Evolutionary conservation across 2,113 vertebrate species (phyloP).

Genomic region (Calidris pugnax): DNA sequence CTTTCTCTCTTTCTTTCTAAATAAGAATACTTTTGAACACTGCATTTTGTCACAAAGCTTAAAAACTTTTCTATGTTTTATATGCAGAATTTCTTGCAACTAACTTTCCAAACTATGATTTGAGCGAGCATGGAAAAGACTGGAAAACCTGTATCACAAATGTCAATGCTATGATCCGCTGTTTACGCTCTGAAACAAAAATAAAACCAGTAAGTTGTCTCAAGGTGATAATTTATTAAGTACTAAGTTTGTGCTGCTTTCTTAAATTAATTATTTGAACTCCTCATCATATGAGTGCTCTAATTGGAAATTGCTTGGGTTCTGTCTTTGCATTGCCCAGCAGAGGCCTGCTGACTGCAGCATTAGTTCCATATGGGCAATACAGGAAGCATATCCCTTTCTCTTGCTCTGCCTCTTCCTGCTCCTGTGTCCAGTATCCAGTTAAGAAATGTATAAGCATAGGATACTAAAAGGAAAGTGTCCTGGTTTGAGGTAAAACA

Average conservation of each 20-base stretch:
- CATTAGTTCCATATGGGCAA: not conserved
- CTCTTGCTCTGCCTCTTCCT: not conserved
- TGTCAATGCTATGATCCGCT: slow-evolving; percentile 73
- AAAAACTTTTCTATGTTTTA: not conserved
- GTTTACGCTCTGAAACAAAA: slow-evolving; percentile 68
- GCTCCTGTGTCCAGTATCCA: not conserved
- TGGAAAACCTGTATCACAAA: slow-evolving; percentile 77
- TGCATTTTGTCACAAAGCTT: not conserved
- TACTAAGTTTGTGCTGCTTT: not conserved
- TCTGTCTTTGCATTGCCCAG: not conserved
- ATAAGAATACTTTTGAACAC: not conserved
- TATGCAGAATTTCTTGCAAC: slow-evolving; percentile 76
- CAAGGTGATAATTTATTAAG: not conserved
- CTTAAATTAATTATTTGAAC: not conserved
- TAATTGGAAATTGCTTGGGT: not conserved
- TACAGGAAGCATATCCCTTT: not conserved
- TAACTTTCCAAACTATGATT: slow-evolving; percentile 74
- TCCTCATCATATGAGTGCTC: not conserved
- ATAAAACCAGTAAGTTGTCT: slow-evolving; percentile 59
- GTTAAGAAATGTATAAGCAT: not conserved
- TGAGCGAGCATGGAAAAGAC: slow-evolving; percentile 76
- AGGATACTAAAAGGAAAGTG: not conserved
- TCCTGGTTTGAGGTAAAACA: not conserved
- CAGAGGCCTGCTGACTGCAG: not conserved
- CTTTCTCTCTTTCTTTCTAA: not conserved